Evolutionary conservation across 1,140 invertebrate species (phyloP).

Genomic region (Monomorium pharaonis): DNA sequence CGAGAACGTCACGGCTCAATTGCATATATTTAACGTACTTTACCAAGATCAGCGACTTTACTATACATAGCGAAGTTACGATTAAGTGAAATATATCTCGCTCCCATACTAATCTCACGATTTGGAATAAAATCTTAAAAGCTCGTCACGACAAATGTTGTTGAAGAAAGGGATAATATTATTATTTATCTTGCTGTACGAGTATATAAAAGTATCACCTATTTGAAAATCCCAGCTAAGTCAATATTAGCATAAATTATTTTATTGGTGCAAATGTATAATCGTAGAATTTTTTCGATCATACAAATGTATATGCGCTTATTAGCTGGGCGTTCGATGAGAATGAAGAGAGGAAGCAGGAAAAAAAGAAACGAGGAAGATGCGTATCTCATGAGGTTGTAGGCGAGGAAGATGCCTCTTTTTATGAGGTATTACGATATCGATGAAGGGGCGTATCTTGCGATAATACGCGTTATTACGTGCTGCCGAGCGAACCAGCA

Average conservation of each 20-base stretch:
- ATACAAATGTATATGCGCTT: background rate
- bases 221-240: background rate
- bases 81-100: background rate
- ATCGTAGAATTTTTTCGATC: background rate
- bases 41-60: background rate
- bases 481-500: constrained; percentile 64
- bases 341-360: background rate
- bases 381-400: constrained; percentile 48
- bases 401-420: constrained; percentile 64
- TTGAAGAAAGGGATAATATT: background rate
- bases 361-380: background rate
- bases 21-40: constrained; percentile 20
- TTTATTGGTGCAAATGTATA: background rate
- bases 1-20: background rate
- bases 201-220: background rate
- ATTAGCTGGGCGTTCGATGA: background rate
- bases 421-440: constrained; percentile 73
- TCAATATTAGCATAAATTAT: background rate
- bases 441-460: constrained; percentile 68
- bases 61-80: constrained; percentile 9
- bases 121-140: background rate
- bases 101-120: background rate
- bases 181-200: background rate
- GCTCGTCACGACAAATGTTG: background rate
- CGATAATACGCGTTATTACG: constrained; percentile 77